Base-by-base conservation (phyloP, 2,797 vertebrate genomes). In the Pipistrellus nathusii region DNA sequence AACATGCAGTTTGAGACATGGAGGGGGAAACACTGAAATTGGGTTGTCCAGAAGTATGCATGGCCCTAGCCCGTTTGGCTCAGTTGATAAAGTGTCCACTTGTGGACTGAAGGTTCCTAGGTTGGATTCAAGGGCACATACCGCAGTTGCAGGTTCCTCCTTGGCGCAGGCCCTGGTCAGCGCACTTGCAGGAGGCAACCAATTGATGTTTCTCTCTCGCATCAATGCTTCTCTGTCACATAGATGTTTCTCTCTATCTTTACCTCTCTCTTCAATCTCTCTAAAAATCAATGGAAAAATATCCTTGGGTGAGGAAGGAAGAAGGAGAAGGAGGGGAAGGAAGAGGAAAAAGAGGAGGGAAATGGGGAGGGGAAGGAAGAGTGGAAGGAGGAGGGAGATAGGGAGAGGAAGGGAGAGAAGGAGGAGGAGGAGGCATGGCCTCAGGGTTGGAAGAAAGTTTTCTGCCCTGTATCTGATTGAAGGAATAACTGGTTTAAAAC, bases 401-500 rank as follows among this genome's bases (percentile, higher is more conserved):
- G 3, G 13, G 46, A 48, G 13, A 13, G 12, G 46, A 14, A 21
- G 20, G 53, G 10, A 23, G 57, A 25, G 23, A 10, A 25, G 57
- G 55, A 11, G 10, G 4, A 9, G 21, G 9, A 25, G 21, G 9
- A 25, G 21, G 21, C 4, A 71, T 72, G 53, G 66, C 44, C 8
- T 85, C n/a, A 95, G 75, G 44, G 51, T 41, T 69, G 20, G 44
- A 51, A 71, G 17, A 64, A 91, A n/a, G 8, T 59, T 90, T 78
- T 57, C 57, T 90, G 38, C 4, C 8, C 46, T 25, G 9, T 66
- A 44, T 59, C 77, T 94, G 59, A 35, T 23, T 69, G 30, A 95
- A 87, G 71, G 62, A 68, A 92, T 17, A 93, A 84, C 41, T 21
- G 9, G 1, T 83, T 86, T 94, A 51, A 87, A 88, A 48, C 53